phyloP scores from a whole-genome alignment of 2,113 vertebrate species.

The Hemicordylus capensis region DNA sequence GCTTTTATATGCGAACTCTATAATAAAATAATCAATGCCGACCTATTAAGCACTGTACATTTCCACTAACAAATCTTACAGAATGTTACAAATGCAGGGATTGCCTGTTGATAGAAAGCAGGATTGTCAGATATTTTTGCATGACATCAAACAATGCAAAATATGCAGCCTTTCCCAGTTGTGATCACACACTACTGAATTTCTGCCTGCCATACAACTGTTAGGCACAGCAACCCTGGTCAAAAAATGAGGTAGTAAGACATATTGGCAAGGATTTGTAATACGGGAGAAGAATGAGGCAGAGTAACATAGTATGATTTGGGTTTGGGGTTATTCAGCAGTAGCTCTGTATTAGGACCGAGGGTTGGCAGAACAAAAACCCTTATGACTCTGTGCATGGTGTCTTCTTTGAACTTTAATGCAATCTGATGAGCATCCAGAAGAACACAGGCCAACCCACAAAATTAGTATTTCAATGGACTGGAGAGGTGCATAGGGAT shows the following conservation, averaged over 20 bases:
- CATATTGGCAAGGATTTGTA: not conserved
- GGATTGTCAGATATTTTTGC: too few relatives aligned
- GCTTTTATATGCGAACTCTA: too few relatives aligned
- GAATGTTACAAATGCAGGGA: not conserved
- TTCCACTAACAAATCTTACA: not conserved
- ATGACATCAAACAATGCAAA: not conserved
- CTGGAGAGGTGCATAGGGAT: not conserved
- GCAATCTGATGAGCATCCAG: not conserved
- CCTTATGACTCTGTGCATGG: too few relatives aligned
- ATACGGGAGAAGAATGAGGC: too few relatives aligned
- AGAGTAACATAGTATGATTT: not conserved
- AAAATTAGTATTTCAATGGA: not conserved
- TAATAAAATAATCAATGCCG: too few relatives aligned
- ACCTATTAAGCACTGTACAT: not conserved
- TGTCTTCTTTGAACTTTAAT: not conserved
- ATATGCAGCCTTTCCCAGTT: not conserved
- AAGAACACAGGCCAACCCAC: not conserved
- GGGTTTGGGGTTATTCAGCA: not conserved
- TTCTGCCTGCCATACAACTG: not conserved
- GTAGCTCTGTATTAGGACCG: too few relatives aligned
- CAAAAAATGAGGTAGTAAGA: not conserved
- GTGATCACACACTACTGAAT: not conserved
- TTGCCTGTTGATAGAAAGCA: not conserved
- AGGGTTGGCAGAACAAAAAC: too few relatives aligned
- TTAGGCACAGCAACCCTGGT: not conserved